A percentile compares a stretch with the other conserved stretches of the same genome.
These are phyloP conservation scores for Narcine bancroftii DNA, from an alignment of 2,113 vertebrate genomes.

Conservation along the genomic window DNA sequence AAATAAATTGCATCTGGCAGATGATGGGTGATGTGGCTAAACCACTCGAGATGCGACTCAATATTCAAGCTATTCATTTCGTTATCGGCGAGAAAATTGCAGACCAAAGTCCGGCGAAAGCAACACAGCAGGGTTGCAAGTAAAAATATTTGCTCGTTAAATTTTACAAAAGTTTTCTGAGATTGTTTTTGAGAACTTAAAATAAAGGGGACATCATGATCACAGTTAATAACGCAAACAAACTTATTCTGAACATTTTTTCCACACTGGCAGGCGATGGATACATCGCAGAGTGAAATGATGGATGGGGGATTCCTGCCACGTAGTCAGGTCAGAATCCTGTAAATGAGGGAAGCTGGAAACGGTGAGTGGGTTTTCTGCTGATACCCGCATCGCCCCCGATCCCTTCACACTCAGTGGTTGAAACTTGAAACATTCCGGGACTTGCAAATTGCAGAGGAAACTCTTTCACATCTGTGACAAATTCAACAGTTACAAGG, in stretches of 20 bases:
- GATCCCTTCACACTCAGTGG: neutral
- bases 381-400: neutral
- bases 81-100: neutral
- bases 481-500: neutral
- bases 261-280: neutral
- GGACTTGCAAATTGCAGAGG: neutral
- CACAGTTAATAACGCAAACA: neutral
- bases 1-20: neutral
- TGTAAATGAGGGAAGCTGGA: neutral
- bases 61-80: neutral
- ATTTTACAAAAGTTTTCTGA: neutral
- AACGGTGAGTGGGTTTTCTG: neutral
- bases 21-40: neutral
- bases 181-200: neutral
- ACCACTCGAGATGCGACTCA: neutral
- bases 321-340: neutral
- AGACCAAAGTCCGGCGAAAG: neutral
- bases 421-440: neutral
- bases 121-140: too few relatives aligned
- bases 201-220: neutral
- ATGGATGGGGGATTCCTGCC: neutral
- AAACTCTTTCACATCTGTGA: neutral
- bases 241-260: neutral
- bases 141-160: neutral
- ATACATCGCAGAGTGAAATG: neutral